Evolutionary conservation across 2,888 invertebrate species (phyloP).

Genomic region (Homarus gammarus): DNA sequence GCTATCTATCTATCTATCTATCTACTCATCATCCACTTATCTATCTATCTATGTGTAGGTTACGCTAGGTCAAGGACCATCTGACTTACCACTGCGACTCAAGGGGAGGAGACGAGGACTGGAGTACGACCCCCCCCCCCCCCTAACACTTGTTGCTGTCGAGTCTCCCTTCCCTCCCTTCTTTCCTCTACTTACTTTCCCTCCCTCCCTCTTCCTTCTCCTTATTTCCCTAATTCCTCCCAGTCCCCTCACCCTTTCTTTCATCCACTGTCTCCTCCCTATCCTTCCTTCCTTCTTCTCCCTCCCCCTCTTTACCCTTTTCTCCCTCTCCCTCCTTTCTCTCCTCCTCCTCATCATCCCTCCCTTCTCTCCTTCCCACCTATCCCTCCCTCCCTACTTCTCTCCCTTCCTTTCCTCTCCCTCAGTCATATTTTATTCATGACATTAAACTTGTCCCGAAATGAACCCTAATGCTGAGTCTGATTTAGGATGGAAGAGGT

Average conservation of each 20-base stretch:
- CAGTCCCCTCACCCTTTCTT: background rate
- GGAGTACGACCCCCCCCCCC: no score
- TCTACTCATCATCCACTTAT: no score
- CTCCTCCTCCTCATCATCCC: background rate
- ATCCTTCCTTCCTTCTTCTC: no score
- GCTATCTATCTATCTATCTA: no score
- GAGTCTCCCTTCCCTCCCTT: background rate
- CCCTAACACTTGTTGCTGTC: background rate
- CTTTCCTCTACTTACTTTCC: background rate
- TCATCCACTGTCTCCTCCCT: background rate
- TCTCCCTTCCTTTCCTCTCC: background rate
- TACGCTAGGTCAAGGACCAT: no score
- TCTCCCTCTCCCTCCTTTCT: slow-evolving; percentile 1
- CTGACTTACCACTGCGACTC: no score
- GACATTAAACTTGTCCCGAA: slow-evolving; percentile 39
- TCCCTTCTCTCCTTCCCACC: background rate
- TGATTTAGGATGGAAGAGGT: slow-evolving; percentile 24
- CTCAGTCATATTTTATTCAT: slow-evolving; percentile 54
- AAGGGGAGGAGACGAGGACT: no score
- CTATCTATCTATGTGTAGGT: no score
- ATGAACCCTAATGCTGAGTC: slow-evolving; percentile 16
- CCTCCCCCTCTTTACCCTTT: no score
- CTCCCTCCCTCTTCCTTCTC: background rate
- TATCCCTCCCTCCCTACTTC: background rate
- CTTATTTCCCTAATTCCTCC: background rate